Conservation (phyloP, 2,888 invertebrate species). For the Crocallis elinguaria region DNA sequence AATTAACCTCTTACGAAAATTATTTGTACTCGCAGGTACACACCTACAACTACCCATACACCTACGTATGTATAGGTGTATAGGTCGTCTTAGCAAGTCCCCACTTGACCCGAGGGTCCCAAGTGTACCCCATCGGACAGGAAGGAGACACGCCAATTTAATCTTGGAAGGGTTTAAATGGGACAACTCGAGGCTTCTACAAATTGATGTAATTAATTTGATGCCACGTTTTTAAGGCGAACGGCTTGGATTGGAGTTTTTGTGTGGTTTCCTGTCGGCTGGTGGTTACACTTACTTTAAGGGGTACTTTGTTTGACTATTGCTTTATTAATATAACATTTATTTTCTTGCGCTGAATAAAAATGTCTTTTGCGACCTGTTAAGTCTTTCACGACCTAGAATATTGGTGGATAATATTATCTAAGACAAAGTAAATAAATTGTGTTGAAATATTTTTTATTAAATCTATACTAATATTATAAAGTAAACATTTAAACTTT, state of each 20-base stretch:
- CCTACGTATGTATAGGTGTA: background rate
- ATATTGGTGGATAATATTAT: too few species aligned
- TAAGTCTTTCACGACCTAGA: too few species aligned
- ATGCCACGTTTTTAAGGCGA: constrained; percentile 9
- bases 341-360: too few species aligned
- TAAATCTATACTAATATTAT: too few species aligned
- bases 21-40: too few species aligned
- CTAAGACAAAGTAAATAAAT: too few species aligned
- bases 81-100: constrained; percentile 2
- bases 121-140: background rate
- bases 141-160: constrained; percentile 25
- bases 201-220: constrained; percentile 16
- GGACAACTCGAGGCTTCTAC: constrained; percentile 6
- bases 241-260: constrained; percentile 6
- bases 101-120: constrained; percentile 8
- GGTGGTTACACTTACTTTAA: background rate
- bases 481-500: too few species aligned
- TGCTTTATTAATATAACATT: too few species aligned
- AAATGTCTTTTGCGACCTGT: too few species aligned
- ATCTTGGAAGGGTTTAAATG: constrained; percentile 16
- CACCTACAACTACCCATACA: background rate
- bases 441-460: too few species aligned
- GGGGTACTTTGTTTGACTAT: background rate
- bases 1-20: too few species aligned
- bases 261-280: too few species aligned